Percentiles rank a stretch among this genome's conserved stretches.
Conservation (phyloP, 2,797 vertebrate genomes). For the Xyrichtys novacula region DNA sequence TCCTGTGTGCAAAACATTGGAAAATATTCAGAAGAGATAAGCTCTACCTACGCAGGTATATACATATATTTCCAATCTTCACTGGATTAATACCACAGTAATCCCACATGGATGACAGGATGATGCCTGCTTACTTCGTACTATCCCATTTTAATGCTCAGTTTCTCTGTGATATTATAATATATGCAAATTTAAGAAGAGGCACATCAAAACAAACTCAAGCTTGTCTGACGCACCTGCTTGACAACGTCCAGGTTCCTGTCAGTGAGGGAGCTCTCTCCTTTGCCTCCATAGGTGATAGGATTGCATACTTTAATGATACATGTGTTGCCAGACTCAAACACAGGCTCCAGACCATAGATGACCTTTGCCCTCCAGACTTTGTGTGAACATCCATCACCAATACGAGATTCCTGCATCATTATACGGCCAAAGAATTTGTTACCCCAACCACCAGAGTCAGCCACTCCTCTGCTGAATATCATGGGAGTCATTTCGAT, state of each 20-base stretch:
- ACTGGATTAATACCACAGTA: constrained; percentile 43
- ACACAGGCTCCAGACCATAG: constrained; percentile 94
- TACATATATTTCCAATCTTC: constrained; percentile 27
- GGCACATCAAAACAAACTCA: constrained; percentile 8
- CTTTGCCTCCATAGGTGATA: constrained; percentile 90
- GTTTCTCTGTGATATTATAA: constrained; percentile 18
- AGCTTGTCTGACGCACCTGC: constrained; percentile 82
- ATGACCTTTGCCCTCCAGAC: constrained; percentile 93
- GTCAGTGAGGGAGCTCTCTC: constrained; percentile 88
- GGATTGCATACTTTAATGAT: constrained; percentile 91
- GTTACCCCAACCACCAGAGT: constrained; percentile 91
- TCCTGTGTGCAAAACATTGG: constrained; percentile 81
- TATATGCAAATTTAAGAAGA: background rate
- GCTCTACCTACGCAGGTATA: constrained; percentile 14
- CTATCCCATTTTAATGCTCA: constrained; percentile 8
- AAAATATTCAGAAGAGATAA: constrained; percentile 47
- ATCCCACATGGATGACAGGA: constrained; percentile 47
- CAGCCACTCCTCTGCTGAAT: constrained; percentile 93
- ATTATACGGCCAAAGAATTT: constrained; percentile 94
- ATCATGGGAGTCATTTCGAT: constrained; percentile 96
- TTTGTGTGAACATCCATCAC: constrained; percentile 85
- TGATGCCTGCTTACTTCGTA: background rate
- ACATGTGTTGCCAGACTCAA: constrained; percentile 92
- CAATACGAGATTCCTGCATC: constrained; percentile 86
- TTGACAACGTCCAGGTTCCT: constrained; percentile 92